A percentile compares a stretch with the other conserved stretches of the same genome.
These are phyloP conservation scores for Naja naja DNA, from an alignment of 2,113 vertebrate genomes.

Conservation along the genomic window DNA sequence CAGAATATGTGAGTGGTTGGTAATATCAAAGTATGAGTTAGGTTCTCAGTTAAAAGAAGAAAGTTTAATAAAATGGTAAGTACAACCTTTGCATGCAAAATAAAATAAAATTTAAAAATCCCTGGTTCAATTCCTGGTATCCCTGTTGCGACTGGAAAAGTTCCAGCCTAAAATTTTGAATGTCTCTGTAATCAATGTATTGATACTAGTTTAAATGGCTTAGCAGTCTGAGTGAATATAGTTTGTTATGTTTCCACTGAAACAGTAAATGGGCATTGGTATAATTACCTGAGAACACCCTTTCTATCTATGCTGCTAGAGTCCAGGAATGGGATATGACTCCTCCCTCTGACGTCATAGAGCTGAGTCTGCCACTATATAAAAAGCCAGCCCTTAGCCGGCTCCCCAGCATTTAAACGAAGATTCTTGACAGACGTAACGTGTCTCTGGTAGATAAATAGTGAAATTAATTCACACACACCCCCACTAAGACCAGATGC, in stretches of 20 bases:
- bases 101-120: background rate
- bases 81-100: background rate
- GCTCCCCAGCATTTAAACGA: too few species aligned
- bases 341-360: too few species aligned
- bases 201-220: background rate
- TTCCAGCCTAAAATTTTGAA: background rate
- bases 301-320: too few species aligned
- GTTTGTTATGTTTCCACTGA: background rate
- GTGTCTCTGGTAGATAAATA: too few species aligned
- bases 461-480: too few species aligned
- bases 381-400: too few species aligned
- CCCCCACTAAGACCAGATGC: too few species aligned
- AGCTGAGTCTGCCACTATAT: too few species aligned
- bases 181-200: background rate
- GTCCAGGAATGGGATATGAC: too few species aligned
- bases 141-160: background rate
- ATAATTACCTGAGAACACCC: too few species aligned
- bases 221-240: background rate
- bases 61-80: background rate
- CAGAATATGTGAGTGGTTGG: background rate
- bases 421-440: too few species aligned
- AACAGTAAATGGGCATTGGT: background rate
- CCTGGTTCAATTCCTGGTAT: background rate
- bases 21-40: background rate
- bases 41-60: background rate